Evolutionary conservation across 2,113 vertebrate species (phyloP).

Genomic region (Nothoprocta pentlandii): DNA sequence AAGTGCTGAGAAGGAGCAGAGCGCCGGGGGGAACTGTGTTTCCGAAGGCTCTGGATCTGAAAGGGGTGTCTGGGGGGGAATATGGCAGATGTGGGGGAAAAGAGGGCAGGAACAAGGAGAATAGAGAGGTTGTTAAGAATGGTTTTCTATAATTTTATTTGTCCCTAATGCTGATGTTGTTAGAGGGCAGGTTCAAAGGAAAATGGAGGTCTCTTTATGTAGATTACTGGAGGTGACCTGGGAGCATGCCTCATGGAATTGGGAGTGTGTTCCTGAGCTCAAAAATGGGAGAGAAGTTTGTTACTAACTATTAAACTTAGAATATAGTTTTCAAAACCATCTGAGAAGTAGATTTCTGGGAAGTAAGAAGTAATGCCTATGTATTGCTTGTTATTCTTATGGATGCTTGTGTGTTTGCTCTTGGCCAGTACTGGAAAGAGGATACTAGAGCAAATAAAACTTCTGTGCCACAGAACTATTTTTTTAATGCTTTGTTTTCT

Average conservation of each 20-base stretch:
- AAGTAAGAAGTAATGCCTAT: not conserved
- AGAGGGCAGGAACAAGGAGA: not conserved
- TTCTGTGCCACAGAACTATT: not conserved
- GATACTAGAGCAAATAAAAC: not conserved
- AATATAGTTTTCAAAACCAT: not conserved
- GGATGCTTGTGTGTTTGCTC: not conserved
- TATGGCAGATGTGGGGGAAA: not conserved
- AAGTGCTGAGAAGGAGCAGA: not conserved
- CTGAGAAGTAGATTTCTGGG: not conserved
- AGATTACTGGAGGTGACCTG: not conserved
- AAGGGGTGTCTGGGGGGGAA: not conserved
- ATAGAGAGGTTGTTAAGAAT: not conserved
- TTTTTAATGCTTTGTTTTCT: not conserved
- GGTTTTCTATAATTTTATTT: not conserved
- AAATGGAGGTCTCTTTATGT: not conserved
- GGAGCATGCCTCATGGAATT: not conserved
- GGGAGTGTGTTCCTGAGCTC: not conserved
- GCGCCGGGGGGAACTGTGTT: not conserved
- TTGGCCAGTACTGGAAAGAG: not conserved
- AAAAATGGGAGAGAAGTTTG: not conserved
- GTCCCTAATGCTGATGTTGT: not conserved
- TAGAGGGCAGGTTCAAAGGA: not conserved
- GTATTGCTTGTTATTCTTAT: not conserved
- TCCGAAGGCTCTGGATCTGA: not conserved
- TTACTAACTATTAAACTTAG: not conserved